A percentile compares a stretch with the other conserved stretches of the same genome.
Conservation (phyloP, 1,140 invertebrate genomes). For the Leptinotarsa undecemlineata region DNA sequence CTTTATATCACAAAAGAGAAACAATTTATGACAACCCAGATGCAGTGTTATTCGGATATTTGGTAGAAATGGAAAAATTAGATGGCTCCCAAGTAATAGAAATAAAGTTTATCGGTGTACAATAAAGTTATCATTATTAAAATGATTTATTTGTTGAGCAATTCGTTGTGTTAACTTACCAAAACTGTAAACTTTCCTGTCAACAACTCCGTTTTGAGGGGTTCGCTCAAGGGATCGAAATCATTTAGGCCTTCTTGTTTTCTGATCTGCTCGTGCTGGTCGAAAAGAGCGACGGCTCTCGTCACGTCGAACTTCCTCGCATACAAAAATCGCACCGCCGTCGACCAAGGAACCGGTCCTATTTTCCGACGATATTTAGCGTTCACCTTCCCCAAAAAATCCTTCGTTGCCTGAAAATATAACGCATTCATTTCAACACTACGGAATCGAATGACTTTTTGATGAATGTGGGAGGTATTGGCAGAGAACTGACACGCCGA, state of each 20-base stretch:
- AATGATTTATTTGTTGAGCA: too few relatives aligned
- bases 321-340: constrained; percentile 92
- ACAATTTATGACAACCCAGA: too few relatives aligned
- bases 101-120: too few relatives aligned
- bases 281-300: constrained; percentile 84
- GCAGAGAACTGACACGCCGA: background rate
- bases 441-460: background rate
- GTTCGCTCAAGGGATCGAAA: constrained; percentile 80
- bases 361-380: constrained; percentile 63
- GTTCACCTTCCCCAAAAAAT: constrained; percentile 77
- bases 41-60: too few relatives aligned
- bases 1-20: too few relatives aligned
- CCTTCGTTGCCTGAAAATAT: constrained; percentile 71
- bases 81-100: too few relatives aligned
- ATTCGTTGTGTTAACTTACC: constrained; percentile 64
- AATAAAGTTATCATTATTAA: too few relatives aligned
- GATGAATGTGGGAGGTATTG: background rate
- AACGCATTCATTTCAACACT: background rate
- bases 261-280: constrained; percentile 88
- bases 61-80: too few relatives aligned
- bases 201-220: constrained; percentile 81
- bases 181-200: constrained; percentile 97
- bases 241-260: constrained; percentile 80
- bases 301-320: constrained; percentile 93
- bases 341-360: constrained; percentile 72